A percentile compares a stretch with the other conserved stretches of the same genome.
phyloP scores from a whole-genome alignment of 2,888 invertebrate genomes.

The Xestobium rufovillosum region DNA sequence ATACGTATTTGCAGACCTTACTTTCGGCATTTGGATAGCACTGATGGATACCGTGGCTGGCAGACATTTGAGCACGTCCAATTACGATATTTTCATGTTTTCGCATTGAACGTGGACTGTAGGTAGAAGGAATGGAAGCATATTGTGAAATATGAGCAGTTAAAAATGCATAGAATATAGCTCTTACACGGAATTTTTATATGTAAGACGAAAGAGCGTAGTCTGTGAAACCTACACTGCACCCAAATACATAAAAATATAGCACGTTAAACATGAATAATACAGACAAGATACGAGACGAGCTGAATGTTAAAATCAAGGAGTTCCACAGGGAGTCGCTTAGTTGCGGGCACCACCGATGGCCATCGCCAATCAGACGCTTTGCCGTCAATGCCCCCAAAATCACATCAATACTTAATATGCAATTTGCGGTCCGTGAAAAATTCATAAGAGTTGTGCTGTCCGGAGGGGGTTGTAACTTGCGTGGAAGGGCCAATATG shows the following conservation, averaged over 20 bases:
- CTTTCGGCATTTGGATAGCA: too few species aligned
- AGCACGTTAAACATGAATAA: constrained; percentile 37
- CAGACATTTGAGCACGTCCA: too few species aligned
- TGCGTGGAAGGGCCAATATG: constrained; percentile 19
- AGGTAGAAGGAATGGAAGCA: too few species aligned
- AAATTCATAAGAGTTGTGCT: constrained; percentile 33
- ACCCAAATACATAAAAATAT: constrained; percentile 36
- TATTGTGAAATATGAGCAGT: neutral
- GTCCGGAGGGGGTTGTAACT: constrained; percentile 26
- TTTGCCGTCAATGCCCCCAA: constrained; percentile 28
- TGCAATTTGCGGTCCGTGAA: constrained; percentile 37
- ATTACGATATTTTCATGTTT: too few species aligned
- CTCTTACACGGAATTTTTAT: neutral
- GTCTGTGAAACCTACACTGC: constrained; percentile 28
- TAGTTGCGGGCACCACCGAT: constrained; percentile 25
- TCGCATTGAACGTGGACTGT: neutral
- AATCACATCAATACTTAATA: constrained; percentile 39
- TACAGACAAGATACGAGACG: constrained; percentile 33
- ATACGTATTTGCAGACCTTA: too few species aligned
- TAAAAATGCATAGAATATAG: constrained; percentile 2
- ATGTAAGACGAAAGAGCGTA: constrained; percentile 12
- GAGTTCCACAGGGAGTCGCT: constrained; percentile 32
- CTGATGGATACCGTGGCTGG: too few species aligned
- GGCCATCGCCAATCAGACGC: constrained; percentile 22
- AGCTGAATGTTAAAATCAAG: constrained; percentile 38